Conservation (phyloP, 2,888 invertebrate species). For the Thera britannica region DNA sequence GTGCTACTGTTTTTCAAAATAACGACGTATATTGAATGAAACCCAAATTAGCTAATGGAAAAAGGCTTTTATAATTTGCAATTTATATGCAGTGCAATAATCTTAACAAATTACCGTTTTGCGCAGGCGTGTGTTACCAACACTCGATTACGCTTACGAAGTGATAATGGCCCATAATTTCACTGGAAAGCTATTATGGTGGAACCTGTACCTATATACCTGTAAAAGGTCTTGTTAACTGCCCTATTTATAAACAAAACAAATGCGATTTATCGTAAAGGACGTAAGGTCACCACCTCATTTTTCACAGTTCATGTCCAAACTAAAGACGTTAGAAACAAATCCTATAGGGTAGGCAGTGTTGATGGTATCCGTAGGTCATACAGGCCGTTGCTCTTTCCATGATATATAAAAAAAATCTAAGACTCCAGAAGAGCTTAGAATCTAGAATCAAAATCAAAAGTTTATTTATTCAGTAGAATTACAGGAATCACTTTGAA, state of each 20-base stretch:
- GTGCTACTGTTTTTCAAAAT: background rate
- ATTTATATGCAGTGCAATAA: conserved; percentile 47
- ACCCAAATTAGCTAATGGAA: conserved; percentile 36
- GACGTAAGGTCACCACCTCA: too few relatives aligned
- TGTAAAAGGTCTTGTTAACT: background rate
- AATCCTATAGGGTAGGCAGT: too few relatives aligned
- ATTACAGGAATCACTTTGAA: too few relatives aligned
- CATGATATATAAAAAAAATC: too few relatives aligned
- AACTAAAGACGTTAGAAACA: too few relatives aligned
- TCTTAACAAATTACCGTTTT: conserved; percentile 46
- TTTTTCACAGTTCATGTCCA: too few relatives aligned
- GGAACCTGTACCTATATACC: background rate
- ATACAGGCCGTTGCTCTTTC: too few relatives aligned
- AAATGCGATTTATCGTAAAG: too few relatives aligned
- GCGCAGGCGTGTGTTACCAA: conserved; percentile 15
- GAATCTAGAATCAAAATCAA: too few relatives aligned
- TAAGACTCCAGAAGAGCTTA: too few relatives aligned
- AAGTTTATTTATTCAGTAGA: too few relatives aligned
- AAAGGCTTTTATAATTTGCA: conserved; percentile 41
- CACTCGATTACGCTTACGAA: conserved; percentile 31
- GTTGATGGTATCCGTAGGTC: too few relatives aligned
- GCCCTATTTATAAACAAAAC: background rate
- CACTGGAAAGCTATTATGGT: conserved; percentile 25
- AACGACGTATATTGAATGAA: background rate
- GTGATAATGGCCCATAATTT: conserved; percentile 47